These are phyloP conservation scores for Lucilia sericata DNA, from an alignment of 1,140 invertebrate species.

Conservation along the genomic window DNA sequence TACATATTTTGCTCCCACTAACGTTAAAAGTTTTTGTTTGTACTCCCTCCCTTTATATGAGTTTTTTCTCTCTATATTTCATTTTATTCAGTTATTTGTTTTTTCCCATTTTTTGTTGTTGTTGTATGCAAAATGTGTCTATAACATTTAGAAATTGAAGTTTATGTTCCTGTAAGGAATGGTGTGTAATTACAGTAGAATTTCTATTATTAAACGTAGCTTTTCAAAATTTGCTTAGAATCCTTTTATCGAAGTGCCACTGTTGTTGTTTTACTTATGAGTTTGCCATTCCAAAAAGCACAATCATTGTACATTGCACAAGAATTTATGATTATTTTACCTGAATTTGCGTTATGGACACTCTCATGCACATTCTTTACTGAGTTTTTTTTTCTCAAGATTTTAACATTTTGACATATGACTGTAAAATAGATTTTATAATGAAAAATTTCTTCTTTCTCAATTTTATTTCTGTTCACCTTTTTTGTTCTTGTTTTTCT, in stretches of 20 bases:
- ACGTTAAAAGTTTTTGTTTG: too few species aligned
- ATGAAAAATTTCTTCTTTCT: background rate
- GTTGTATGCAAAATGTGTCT: background rate
- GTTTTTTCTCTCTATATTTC: too few species aligned
- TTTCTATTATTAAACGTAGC: too few species aligned
- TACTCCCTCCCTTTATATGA: too few species aligned
- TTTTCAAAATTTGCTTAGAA: too few species aligned
- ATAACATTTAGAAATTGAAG: background rate
- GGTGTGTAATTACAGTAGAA: too few species aligned
- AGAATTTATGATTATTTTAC: background rate
- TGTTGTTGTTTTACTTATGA: background rate
- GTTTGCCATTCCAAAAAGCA: background rate
- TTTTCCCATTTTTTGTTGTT: background rate
- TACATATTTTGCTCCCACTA: too few species aligned
- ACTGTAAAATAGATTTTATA: background rate
- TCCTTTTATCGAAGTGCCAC: background rate
- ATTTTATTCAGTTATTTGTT: too few species aligned
- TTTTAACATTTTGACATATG: background rate
- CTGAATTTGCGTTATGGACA: background rate
- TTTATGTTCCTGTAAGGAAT: background rate
- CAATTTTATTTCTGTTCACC: too few species aligned
- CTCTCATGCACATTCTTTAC: background rate
- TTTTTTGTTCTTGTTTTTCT: too few species aligned
- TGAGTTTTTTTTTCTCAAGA: background rate
- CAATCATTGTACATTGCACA: background rate